These are phyloP conservation scores for Chaetops frenatus DNA, from an alignment of 2,113 vertebrate genomes.

Conservation along the genomic window DNA sequence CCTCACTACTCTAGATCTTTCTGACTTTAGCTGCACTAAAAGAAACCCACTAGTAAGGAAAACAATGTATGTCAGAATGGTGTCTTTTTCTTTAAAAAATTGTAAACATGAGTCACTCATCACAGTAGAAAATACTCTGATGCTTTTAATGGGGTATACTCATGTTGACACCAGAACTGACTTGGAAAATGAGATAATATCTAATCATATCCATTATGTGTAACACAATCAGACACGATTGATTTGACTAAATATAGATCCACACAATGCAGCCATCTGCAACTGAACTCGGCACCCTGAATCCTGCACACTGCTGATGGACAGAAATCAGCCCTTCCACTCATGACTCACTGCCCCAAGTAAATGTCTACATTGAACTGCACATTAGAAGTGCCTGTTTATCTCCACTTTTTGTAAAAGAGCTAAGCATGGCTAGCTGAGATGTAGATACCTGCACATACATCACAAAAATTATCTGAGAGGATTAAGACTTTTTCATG, in stretches of 20 bases:
- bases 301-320: neutral
- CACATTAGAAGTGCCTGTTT: neutral
- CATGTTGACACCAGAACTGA: conserved; percentile 16
- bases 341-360: neutral
- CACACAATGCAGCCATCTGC: conserved; percentile 50
- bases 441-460: neutral
- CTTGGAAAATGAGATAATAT: conserved; percentile 17
- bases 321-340: conserved; percentile 31
- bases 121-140: neutral
- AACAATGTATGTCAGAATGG: neutral
- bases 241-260: conserved; percentile 40
- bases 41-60: neutral
- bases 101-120: neutral
- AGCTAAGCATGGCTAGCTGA: neutral
- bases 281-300: neutral
- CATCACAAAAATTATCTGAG: neutral
- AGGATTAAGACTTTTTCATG: neutral
- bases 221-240: conserved; percentile 40
- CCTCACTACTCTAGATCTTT: neutral
- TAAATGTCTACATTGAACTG: neutral
- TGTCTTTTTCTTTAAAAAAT: neutral
- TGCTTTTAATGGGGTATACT: neutral
- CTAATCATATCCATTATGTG: conserved; percentile 50
- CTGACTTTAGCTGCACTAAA: neutral
- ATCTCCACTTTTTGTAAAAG: neutral